Evolutionary conservation across 1,140 invertebrate genomes (phyloP), one percentile per base, ranked within the genome.

Genomic region (Plodia interpunctella): DNA sequence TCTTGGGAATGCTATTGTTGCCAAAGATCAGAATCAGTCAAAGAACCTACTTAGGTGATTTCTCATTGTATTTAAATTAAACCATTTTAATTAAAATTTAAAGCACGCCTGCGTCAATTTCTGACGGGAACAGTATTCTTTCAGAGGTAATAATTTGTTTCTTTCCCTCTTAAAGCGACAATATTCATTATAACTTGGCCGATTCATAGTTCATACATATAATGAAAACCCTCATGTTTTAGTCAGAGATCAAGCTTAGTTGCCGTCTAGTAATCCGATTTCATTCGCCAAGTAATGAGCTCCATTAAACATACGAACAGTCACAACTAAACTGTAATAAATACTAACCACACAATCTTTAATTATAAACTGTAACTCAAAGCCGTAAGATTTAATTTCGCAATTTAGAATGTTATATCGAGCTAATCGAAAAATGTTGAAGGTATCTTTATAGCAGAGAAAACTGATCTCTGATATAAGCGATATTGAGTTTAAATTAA

Each of bases 241-340:
- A 69, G 61, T 66, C 63, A 68, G 62, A 76, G 65, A 74, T 76
- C 66, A 66, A 60, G 66, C 71, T 70, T 75, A 72, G 69, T 64
- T 68, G 68, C 68, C 63, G 62, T 74, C 69, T 70, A 57, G 66
- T 76, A 78, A 78, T 80, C 72, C 68, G 70, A 78, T 77, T 78
- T 75, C 69, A 75, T 78, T 80, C 63, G 68, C 66, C 67, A 70
- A 77, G 64, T 80, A 78, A 78, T 78, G 76, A 78, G 70, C 70
- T 69, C 63, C 74, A 80, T 77, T 78, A 78, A 80, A 73, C 60
- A 70, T 66, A 61, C 57, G 55, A 21, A 55, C 38, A 55, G 18
- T 53, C 51, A 54, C 19, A 49, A 62, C 50, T 20, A 59, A 57
- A 65, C 18, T 4, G 38, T 25, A 52, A 61, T 15, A 15, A 56